These are phyloP conservation scores for Wasmannia auropunctata DNA, from an alignment of 1,140 invertebrate species.

Conservation along the genomic window DNA sequence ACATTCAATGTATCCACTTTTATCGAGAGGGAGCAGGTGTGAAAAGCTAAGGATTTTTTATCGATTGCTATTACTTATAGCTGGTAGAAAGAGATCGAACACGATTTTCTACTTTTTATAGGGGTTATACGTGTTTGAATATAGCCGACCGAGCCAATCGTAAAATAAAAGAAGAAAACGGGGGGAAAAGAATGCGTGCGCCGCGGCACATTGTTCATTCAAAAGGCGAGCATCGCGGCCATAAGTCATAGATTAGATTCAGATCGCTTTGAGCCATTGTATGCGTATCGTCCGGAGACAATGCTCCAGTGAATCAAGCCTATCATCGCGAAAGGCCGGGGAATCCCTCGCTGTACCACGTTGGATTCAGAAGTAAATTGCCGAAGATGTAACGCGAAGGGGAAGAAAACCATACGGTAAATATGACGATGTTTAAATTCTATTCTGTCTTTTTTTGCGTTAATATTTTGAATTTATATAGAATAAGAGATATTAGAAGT, in stretches of 20 bases:
- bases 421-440: background rate
- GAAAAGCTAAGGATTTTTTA: background rate
- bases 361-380: slow-evolving; percentile 63
- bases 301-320: slow-evolving; percentile 78
- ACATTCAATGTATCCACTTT: background rate
- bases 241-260: slow-evolving; percentile 80
- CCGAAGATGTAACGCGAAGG: slow-evolving; percentile 14
- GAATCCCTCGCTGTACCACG: slow-evolving; percentile 64
- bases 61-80: background rate
- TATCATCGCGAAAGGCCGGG: slow-evolving; percentile 60
- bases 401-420: background rate
- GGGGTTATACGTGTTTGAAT: background rate
- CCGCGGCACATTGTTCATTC: slow-evolving; percentile 73
- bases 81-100: background rate
- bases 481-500: background rate
- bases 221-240: slow-evolving; percentile 66
- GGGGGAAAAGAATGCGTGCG: slow-evolving; percentile 40
- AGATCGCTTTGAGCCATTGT: slow-evolving; percentile 78
- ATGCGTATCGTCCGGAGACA: slow-evolving; percentile 77
- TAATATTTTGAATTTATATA: background rate
- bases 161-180: slow-evolving; percentile 32
- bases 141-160: slow-evolving; percentile 38
- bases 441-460: background rate
- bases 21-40: background rate
- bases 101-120: slow-evolving; percentile 2